phyloP scores from a whole-genome alignment of 1,140 invertebrate species.

The Sminthurides bifidus region DNA sequence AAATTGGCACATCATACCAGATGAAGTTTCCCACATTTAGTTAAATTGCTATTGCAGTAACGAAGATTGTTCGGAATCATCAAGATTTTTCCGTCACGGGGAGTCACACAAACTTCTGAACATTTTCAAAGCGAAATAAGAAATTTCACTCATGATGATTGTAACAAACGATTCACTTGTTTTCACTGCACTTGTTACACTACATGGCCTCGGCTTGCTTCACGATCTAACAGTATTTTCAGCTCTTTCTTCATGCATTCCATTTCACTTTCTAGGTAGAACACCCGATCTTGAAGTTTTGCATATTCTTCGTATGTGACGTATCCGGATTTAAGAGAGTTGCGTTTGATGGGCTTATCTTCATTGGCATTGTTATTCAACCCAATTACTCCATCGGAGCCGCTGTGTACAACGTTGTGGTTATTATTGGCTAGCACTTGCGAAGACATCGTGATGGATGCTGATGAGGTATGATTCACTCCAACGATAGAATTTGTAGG shows the following conservation, averaged over 20 bases:
- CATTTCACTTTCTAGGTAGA: conserved; percentile 24
- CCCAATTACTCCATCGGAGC: no score
- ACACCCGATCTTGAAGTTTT: conserved; percentile 21
- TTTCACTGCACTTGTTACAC: conserved; percentile 14
- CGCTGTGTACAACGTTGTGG: no score
- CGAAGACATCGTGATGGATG: no score
- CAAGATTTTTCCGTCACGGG: no score
- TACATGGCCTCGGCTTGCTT: conserved; percentile 21
- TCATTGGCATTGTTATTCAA: conserved; percentile 3
- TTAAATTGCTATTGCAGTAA: no score
- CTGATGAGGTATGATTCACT: conserved; percentile 4
- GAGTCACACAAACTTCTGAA: no score
- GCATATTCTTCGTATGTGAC: conserved; percentile 25
- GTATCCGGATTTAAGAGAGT: conserved; percentile 5
- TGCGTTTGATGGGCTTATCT: not conserved
- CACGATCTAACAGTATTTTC: conserved; percentile 20
- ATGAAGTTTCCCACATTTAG: no score
- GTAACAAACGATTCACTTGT: not conserved
- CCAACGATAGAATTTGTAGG: not conserved
- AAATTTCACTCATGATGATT: not conserved
- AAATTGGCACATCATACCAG: no score
- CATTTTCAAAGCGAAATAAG: not conserved
- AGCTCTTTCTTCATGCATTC: conserved; percentile 24
- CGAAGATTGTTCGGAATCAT: no score
- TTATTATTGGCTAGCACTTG: no score